A percentile compares a stretch with the other conserved stretches of the same genome.
These are phyloP conservation scores for Condylura cristata DNA, from an alignment of 2,113 vertebrate species.

Conservation along the genomic window DNA sequence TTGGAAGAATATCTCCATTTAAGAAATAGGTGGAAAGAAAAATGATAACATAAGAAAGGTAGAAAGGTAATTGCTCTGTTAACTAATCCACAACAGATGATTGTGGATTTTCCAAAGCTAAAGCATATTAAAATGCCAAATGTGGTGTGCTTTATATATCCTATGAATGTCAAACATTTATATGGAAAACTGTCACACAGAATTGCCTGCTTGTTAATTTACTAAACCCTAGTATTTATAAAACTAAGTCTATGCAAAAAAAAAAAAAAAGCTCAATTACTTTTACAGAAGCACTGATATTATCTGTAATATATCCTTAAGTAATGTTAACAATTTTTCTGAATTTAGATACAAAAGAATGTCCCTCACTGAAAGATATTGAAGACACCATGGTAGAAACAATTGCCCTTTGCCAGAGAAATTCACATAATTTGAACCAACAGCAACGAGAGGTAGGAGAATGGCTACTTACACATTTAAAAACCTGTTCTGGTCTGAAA, in stretches of 20 bases:
- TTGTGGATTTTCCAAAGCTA: not conserved
- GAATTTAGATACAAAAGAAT: constrained; percentile 71
- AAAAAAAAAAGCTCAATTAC: not conserved
- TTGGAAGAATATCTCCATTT: not conserved
- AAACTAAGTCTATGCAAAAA: not conserved
- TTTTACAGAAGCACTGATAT: constrained; percentile 39
- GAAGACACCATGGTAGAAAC: constrained; percentile 90
- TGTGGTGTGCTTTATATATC: not conserved
- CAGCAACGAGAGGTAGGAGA: constrained; percentile 93
- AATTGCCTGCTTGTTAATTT: not conserved
- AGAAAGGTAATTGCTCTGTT: not conserved
- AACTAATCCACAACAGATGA: not conserved
- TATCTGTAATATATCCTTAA: not conserved
- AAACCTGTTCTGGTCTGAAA: constrained; percentile 34
- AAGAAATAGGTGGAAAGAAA: not conserved
- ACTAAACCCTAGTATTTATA: not conserved
- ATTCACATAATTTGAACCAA: constrained; percentile 92
- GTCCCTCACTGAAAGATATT: constrained; percentile 82
- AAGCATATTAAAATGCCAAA: not conserved
- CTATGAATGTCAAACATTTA: not conserved
- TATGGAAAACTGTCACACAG: not conserved
- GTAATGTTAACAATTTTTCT: constrained; percentile 26
- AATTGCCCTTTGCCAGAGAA: constrained; percentile 93
- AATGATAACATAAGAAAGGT: not conserved
- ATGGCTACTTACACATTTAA: not conserved